Base-by-base conservation (phyloP, 2,797 vertebrate species). In the Botia kubotai region DNA sequence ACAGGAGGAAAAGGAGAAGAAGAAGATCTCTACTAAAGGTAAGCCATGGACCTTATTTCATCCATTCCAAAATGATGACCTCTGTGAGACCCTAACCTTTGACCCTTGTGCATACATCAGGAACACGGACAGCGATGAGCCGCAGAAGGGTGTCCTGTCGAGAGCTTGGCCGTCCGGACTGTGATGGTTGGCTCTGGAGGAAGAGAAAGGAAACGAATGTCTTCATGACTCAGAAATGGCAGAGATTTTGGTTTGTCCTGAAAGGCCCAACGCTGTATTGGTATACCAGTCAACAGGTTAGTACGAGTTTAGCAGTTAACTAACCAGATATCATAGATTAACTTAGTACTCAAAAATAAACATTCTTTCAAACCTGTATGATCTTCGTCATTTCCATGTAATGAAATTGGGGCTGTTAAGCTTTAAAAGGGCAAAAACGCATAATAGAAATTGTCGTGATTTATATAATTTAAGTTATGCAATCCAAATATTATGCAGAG, bases 221-320 rank as follows among this genome's bases (percentile, higher is more conserved):
- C 67, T 99, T 99, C 90, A 92, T 97, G 90, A 85, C 96, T 23
- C 96, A 97, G 39, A 97, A 96, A 88, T 99, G 98, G 98, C 97
- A 97, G 79, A 95, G 95, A 12, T 97, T 96, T 93, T 99, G 97
- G 97, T 95, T 97, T 0, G 93, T 98, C 85, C 95, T 98, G 63
- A 97, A 97, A 82, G 95, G 96, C 43, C 94, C 96, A 53, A 92
- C 87, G 0, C 92, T 99, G 33, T 99, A 98, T 91, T 98, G 97
- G 97, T 98, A 97, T 91, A 94, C 80, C 85, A 94, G 93, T 82
- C 95, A 94, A 80, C 96, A 80, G 78, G 78, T 80, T 73, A 55
- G 78, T 73, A 50, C 0, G 12, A 21, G 23, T 23, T 55, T 53
- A 58, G 21, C 62, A 16, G 17, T 33, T 29, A 13, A 21, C 21